A percentile compares a stretch with the other conserved stretches of the same genome.
Evolutionary conservation across 1,140 invertebrate genomes (phyloP).

Genomic region (Zaprionus nigranus): DNA sequence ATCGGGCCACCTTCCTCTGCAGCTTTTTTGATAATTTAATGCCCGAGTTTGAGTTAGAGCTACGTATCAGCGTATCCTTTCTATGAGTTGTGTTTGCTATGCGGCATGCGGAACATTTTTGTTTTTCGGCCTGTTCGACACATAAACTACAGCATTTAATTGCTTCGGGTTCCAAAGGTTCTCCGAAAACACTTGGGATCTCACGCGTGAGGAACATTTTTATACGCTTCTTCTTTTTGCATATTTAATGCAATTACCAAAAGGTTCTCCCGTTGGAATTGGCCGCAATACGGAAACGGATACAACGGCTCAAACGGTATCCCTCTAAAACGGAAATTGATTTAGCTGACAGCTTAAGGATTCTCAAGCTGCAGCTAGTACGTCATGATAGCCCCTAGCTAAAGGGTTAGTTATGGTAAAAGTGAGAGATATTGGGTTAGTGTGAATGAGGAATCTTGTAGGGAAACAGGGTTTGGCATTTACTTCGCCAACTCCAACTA

Average conservation of each 20-base stretch:
- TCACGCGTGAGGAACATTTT: conserved; percentile 45
- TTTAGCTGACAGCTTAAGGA: conserved; percentile 58
- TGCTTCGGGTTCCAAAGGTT: conserved; percentile 58
- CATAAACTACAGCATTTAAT: conserved; percentile 77
- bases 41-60: conserved; percentile 74
- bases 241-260: conserved; percentile 83
- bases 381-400: conserved; percentile 32
- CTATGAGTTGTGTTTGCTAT: conserved; percentile 48
- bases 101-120: conserved; percentile 9
- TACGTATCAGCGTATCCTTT: conserved; percentile 46
- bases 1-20: conserved; percentile 27
- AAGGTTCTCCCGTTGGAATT: conserved; percentile 69
- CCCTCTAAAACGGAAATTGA: conserved; percentile 54
- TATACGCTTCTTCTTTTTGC: conserved; percentile 39
- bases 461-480: background rate
- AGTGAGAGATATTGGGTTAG: background rate
- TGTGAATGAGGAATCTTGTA: background rate
- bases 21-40: conserved; percentile 78
- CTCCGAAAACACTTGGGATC: conserved; percentile 32
- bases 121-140: conserved; percentile 40
- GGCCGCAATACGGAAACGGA: conserved; percentile 26
- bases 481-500: no score
- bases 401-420: conserved; percentile 24
- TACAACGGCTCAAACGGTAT: background rate
- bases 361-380: conserved; percentile 28